Percentiles rank a stretch among this genome's conserved stretches.
These are phyloP conservation scores for Monoplex corrugatus DNA, from an alignment of 2,888 invertebrate genomes.

Conservation along the genomic window DNA sequence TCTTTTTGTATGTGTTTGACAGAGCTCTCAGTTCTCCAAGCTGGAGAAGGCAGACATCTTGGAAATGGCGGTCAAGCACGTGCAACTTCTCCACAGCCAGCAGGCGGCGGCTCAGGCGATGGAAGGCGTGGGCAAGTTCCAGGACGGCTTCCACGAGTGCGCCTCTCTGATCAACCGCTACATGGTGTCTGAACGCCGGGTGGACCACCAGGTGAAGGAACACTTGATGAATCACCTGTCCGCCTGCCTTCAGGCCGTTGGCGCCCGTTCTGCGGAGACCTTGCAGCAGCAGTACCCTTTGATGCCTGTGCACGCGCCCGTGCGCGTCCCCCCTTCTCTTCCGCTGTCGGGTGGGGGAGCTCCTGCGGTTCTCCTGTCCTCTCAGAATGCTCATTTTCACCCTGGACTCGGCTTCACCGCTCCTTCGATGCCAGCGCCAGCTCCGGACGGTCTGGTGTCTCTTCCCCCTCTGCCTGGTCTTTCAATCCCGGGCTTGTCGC, in stretches of 20 bases:
- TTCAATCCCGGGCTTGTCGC: not conserved
- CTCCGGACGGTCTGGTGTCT: not conserved
- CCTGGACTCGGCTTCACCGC: not conserved
- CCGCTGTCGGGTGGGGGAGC: not conserved
- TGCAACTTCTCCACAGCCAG: conserved; percentile 73
- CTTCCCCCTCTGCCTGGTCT: not conserved
- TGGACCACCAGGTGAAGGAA: conserved; percentile 68
- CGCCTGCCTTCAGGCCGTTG: conserved; percentile 60
- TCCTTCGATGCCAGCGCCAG: not conserved
- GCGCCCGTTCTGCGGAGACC: not conserved
- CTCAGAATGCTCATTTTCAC: not conserved
- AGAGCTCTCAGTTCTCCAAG: conserved; percentile 79
- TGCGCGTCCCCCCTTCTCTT: conserved; percentile 13
- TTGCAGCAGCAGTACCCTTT: not conserved
- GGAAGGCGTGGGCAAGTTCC: conserved; percentile 70
- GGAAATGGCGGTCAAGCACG: conserved; percentile 80
- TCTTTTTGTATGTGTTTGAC: conserved; percentile 53
- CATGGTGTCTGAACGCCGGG: conserved; percentile 69
- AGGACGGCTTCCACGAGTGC: conserved; percentile 77
- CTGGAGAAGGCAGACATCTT: conserved; percentile 81
- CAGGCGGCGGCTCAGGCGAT: conserved; percentile 64
- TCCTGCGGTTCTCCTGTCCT: not conserved
- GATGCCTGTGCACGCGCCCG: conserved; percentile 28
- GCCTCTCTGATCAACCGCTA: conserved; percentile 77
- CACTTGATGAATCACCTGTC: conserved; percentile 74